phyloP scores from a whole-genome alignment of 2,888 invertebrate genomes.

The Pandemis heparana region DNA sequence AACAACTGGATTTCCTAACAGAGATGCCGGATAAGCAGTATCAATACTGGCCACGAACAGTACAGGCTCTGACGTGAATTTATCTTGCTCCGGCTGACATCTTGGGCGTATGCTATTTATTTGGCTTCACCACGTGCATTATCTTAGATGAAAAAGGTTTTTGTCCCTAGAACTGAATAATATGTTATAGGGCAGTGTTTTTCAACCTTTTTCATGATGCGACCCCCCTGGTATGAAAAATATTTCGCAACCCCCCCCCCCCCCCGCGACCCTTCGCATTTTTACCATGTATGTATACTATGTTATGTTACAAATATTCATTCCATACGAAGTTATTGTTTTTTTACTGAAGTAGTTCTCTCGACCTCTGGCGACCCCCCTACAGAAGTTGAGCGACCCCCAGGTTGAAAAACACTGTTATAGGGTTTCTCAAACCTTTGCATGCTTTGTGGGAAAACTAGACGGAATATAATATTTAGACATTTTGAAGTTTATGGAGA shows the following conservation, averaged over 20 bases:
- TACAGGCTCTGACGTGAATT: slow-evolving; percentile 17
- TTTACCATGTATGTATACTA: too few relatives aligned
- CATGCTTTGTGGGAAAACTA: not conserved
- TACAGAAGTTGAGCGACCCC: too few relatives aligned
- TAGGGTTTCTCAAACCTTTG: not conserved
- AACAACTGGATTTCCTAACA: slow-evolving; percentile 7
- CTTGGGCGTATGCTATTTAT: slow-evolving; percentile 28
- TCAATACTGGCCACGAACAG: slow-evolving; percentile 9
- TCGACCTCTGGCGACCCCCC: too few relatives aligned
- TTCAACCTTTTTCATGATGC: not conserved
- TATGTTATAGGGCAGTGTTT: not conserved
- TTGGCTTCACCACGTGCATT: slow-evolving; percentile 22
- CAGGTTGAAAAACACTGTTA: too few relatives aligned
- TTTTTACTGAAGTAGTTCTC: too few relatives aligned
- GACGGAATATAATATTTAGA: too few relatives aligned
- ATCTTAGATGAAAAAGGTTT: slow-evolving; percentile 16
- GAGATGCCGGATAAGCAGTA: slow-evolving; percentile 7
- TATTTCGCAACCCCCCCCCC: too few relatives aligned
- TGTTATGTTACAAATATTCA: too few relatives aligned
- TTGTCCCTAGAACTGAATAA: not conserved
- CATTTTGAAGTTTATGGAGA: too few relatives aligned
- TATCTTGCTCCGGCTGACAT: slow-evolving; percentile 27
- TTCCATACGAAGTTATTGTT: too few relatives aligned
- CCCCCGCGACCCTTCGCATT: too few relatives aligned
- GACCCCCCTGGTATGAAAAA: too few relatives aligned